Conservation (phyloP, 2,888 invertebrate genomes). For the Heliothis peltigera region DNA sequence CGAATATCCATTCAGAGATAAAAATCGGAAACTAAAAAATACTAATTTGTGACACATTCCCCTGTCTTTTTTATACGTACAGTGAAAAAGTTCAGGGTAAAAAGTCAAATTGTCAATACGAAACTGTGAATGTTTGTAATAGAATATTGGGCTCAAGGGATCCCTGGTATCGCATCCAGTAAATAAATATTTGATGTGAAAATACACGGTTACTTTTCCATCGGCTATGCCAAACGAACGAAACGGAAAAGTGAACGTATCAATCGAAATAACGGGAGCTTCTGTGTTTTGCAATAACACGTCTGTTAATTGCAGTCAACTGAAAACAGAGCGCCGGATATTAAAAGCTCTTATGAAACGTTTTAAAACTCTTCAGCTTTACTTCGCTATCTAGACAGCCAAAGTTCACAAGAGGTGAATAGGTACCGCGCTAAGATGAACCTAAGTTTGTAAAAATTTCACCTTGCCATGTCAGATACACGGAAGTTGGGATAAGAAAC, state of each 20-base stretch:
- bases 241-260: background rate
- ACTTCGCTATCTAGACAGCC: background rate
- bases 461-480: background rate
- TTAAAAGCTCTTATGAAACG: background rate
- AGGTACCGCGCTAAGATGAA: background rate
- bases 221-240: background rate
- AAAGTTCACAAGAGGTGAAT: background rate
- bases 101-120: background rate
- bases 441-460: constrained; percentile 6
- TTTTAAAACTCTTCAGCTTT: background rate
- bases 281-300: background rate
- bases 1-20: too few relatives aligned
- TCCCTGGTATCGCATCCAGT: background rate
- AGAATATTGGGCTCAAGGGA: background rate
- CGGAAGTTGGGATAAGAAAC: constrained; percentile 7
- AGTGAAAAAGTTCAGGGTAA: background rate
- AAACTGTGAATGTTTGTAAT: constrained; percentile 1
- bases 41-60: too few relatives aligned
- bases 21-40: too few relatives aligned
- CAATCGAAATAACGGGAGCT: background rate
- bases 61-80: too few relatives aligned
- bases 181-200: background rate
- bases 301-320: background rate
- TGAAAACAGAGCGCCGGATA: background rate
- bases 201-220: background rate